Conservation (phyloP, 2,797 vertebrate species). For the Australoheros facetus region DNA sequence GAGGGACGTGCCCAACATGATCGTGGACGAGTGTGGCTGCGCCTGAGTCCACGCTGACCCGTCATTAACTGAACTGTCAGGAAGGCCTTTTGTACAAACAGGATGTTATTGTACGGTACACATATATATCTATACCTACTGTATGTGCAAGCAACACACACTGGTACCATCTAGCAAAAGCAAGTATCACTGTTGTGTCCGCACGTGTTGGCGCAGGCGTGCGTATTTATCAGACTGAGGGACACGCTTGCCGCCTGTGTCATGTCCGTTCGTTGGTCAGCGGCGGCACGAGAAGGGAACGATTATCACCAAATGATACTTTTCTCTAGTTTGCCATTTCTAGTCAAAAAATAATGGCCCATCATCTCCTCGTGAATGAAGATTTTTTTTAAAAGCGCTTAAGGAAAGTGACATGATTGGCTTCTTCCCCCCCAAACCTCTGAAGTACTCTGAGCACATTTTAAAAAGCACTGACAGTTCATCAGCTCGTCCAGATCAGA, state of each 20-base stretch:
- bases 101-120: conserved; percentile 74
- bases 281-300: conserved; percentile 74
- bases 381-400: conserved; percentile 70
- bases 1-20: conserved; percentile 99
- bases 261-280: conserved; percentile 20
- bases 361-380: conserved; percentile 72
- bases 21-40: conserved; percentile 99
- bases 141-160: conserved; percentile 55
- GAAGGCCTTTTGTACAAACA: conserved; percentile 70
- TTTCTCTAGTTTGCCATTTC: conserved; percentile 83
- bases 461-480: conserved; percentile 79
- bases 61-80: conserved; percentile 50
- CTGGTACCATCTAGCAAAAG: conserved; percentile 58
- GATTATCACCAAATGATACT: conserved; percentile 76
- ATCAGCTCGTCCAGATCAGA: conserved; percentile 76
- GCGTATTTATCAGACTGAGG: conserved; percentile 73
- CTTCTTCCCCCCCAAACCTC: conserved; percentile 44
- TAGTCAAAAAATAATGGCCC: conserved; percentile 80
- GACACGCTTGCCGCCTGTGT: conserved; percentile 44
- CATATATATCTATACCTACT: conserved; percentile 77
- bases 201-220: conserved; percentile 52
- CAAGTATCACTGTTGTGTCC: conserved; percentile 42
- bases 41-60: conserved; percentile 81
- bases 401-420: conserved; percentile 65
- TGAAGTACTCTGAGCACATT: conserved; percentile 73